These are phyloP conservation scores for Lacerta bilineata DNA, from an alignment of 2,797 vertebrate species.

Conservation along the genomic window DNA sequence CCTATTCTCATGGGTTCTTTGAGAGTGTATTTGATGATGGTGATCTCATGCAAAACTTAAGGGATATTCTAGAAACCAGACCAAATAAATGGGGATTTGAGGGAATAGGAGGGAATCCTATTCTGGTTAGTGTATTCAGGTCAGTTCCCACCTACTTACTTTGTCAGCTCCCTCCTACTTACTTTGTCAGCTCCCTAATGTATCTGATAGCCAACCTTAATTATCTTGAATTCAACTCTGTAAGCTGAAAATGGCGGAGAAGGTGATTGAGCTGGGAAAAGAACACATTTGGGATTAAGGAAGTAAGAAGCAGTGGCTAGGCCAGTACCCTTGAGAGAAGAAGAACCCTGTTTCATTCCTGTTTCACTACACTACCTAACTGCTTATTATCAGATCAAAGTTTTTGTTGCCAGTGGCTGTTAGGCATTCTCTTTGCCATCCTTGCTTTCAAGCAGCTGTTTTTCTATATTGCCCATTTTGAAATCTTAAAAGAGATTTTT, in stretches of 20 bases:
- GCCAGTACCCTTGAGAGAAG: neutral
- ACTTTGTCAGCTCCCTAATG: neutral
- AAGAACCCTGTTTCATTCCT: neutral
- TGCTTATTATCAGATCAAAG: neutral
- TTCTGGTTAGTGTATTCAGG: neutral
- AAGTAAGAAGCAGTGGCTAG: neutral
- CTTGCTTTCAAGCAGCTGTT: neutral
- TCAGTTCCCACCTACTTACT: neutral
- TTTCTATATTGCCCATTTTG: neutral
- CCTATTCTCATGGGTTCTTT: neutral
- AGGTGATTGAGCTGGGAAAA: neutral
- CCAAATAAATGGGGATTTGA: neutral
- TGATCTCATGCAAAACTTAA: neutral
- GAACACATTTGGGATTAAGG: neutral
- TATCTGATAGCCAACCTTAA: neutral
- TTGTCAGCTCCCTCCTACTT: neutral
- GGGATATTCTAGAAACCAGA: neutral
- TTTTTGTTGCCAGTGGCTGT: neutral
- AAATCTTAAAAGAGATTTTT: neutral
- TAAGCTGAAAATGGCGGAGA: neutral
- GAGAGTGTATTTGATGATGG: neutral
- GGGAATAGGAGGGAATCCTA: neutral
- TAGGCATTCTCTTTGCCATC: neutral
- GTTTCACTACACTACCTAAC: neutral
- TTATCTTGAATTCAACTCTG: neutral